Evolutionary conservation across 1,140 invertebrate genomes (phyloP).

Genomic region (Trialeurodes vaporariorum): DNA sequence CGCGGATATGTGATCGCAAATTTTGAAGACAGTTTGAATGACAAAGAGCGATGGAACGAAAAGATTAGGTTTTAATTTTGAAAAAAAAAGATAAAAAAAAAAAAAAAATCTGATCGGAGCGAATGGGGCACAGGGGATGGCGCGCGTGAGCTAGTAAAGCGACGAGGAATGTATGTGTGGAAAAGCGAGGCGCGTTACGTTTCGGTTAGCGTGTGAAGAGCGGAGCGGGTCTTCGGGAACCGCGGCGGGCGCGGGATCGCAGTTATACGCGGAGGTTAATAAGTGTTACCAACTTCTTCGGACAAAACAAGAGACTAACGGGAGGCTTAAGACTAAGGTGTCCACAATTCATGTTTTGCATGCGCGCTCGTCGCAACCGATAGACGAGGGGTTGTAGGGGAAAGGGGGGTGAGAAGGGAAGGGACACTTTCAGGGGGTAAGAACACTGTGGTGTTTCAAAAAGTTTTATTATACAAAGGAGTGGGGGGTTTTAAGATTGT

Average conservation of each 20-base stretch:
- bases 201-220: neutral
- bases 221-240: neutral
- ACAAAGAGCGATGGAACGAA: no score
- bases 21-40: no score
- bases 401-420: neutral
- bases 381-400: neutral
- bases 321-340: neutral
- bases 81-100: no score
- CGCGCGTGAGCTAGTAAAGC: no score
- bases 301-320: neutral
- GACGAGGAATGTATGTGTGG: neutral
- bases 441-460: neutral
- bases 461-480: slow-evolving; percentile 1
- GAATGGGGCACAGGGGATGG: no score
- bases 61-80: no score
- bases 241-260: no score
- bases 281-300: neutral
- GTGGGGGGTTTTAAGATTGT: neutral
- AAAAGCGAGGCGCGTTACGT: no score
- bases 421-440: neutral
- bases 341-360: neutral
- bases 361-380: neutral
- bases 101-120: no score
- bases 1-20: no score
- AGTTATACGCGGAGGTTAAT: neutral